A percentile compares a stretch with the other conserved stretches of the same genome.
phyloP scores from a whole-genome alignment of 2,113 vertebrate genomes.

The Edolisoma coerulescens region DNA sequence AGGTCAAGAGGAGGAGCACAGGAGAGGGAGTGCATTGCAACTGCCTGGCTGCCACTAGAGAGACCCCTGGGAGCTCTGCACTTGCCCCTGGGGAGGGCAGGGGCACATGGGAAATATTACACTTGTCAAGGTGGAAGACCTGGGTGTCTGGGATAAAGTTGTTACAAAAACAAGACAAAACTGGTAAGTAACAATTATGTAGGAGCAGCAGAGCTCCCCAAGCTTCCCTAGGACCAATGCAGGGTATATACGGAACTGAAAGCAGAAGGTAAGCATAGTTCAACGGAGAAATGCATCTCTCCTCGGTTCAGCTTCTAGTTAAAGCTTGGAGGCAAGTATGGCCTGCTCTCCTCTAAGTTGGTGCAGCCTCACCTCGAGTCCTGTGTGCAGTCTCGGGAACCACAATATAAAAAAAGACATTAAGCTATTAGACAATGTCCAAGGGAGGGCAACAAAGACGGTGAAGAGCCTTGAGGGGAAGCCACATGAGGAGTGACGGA shows the following conservation, averaged over 20 bases:
- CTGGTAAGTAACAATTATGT: rapidly evolving
- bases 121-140: background rate
- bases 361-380: background rate
- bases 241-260: background rate
- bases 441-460: background rate
- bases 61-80: background rate
- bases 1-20: background rate
- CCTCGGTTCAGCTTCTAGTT: background rate
- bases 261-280: background rate
- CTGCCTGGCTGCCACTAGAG: background rate
- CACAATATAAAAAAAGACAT: background rate
- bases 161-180: background rate
- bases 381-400: background rate
- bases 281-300: background rate
- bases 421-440: background rate
- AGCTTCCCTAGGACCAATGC: background rate
- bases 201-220: rapidly evolving
- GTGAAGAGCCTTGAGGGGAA: background rate
- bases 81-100: background rate
- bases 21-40: background rate
- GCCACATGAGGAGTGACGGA: rapidly evolving
- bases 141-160: background rate
- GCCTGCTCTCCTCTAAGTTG: background rate
- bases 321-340: background rate
- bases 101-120: background rate